Evolutionary conservation across 2,113 vertebrate genomes (phyloP).

Genomic region (Alligator mississippiensis): DNA sequence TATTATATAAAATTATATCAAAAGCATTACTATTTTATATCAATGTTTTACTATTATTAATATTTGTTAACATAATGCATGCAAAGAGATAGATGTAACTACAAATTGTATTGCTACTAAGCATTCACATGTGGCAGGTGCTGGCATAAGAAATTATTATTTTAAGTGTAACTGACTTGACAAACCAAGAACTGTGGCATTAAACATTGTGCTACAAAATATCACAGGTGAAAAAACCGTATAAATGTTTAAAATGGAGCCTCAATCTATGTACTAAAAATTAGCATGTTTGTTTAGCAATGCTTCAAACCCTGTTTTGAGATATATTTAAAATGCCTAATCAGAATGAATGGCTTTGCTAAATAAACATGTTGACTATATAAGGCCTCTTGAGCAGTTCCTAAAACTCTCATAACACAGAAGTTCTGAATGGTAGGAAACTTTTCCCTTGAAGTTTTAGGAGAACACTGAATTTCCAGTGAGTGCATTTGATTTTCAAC

Average conservation of each 20-base stretch:
- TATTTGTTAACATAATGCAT: neutral
- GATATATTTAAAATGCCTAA: neutral
- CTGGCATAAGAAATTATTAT: conserved; percentile 16
- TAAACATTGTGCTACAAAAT: conserved; percentile 20
- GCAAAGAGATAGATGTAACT: neutral
- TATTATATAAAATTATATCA: neutral
- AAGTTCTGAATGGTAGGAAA: conserved; percentile 21
- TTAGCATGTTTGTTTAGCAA: neutral
- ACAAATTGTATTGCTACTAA: neutral
- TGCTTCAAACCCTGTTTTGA: neutral
- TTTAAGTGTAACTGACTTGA: neutral
- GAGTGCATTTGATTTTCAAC: neutral
- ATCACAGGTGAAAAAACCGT: neutral
- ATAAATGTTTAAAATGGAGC: neutral
- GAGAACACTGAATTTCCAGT: neutral
- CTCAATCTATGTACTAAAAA: neutral
- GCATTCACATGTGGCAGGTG: neutral
- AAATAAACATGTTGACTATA: neutral
- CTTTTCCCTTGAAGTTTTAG: conserved; percentile 22
- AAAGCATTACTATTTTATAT: conserved; percentile 5
- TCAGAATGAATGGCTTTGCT: conserved; percentile 16
- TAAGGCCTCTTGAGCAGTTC: conserved; percentile 23
- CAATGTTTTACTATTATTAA: neutral
- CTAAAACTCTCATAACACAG: conserved; percentile 8
- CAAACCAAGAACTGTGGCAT: neutral